phyloP scores from a whole-genome alignment of 2,888 invertebrate genomes.

The Eristalis intricaria region DNA sequence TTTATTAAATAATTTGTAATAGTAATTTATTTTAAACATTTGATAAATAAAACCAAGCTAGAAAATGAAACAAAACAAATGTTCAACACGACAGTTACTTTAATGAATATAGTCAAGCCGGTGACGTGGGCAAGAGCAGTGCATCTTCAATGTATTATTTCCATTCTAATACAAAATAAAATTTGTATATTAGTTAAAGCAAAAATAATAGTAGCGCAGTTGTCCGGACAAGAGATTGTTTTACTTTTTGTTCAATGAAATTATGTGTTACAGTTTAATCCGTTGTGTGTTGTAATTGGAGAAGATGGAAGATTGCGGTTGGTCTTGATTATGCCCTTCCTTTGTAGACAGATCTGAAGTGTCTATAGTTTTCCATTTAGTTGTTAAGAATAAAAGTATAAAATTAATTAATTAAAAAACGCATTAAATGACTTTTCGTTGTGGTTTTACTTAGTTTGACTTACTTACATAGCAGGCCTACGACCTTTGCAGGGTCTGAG shows the following conservation, averaged over 20 bases:
- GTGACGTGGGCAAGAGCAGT: background rate
- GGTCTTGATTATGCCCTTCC: constrained; percentile 25
- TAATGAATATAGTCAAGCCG: background rate
- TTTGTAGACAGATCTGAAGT: constrained; percentile 21
- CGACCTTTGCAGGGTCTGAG: too few species aligned
- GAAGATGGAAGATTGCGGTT: constrained; percentile 5
- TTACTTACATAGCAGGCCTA: too few species aligned
- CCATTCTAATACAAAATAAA: background rate
- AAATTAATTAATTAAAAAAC: constrained; percentile 38
- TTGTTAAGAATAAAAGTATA: constrained; percentile 49
- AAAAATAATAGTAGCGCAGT: background rate
- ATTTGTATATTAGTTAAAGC: constrained; percentile 22
- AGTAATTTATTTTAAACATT: constrained; percentile 60
- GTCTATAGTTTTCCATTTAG: constrained; percentile 64
- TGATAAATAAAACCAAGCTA: constrained; percentile 20
- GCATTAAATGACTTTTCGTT: background rate
- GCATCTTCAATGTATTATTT: background rate
- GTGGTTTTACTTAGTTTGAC: background rate
- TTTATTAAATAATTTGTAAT: constrained; percentile 54
- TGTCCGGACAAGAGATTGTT: constrained; percentile 1
- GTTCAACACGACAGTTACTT: constrained; percentile 7
- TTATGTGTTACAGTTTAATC: constrained; percentile 24
- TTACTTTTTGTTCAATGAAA: constrained; percentile 31
- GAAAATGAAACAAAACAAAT: constrained; percentile 17
- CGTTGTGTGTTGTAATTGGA: constrained; percentile 11